Base-by-base conservation (phyloP, 2,797 vertebrate species). In the Odontamblyopus rebecca region DNA sequence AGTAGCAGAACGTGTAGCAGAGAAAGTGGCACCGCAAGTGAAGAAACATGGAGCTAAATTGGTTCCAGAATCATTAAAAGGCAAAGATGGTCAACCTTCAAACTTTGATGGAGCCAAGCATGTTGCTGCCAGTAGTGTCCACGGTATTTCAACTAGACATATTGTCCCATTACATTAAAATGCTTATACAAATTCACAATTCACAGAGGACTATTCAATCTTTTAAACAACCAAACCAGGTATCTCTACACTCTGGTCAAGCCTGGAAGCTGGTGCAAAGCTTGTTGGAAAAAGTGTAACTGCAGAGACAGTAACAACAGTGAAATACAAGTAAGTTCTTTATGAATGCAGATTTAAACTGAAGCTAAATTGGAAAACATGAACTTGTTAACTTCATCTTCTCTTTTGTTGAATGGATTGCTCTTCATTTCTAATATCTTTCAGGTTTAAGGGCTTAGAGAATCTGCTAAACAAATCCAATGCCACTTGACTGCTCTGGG, bases 11-110 rank as follows among this genome's bases (percentile, higher is more conserved):
- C 95, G 89, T 72, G 93, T 98, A 0, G 96, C 95, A 63, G 96
- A 92, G 74, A 97, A 98, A 84, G 76, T 98, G 59, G 95, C 95
- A 7, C 97, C 97, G 2, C 97, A 98, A 0, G 93, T 98, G 70
- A 98, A 98, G 92, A 98, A 97, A 75, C 96, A 99, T 0, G 95
- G 97, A 11, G 90, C 94, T 76, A 99, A 97, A 84, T 92, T 99
- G 68, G 90, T 99, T 79, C 97, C 97, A 53, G 96, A 98, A 75
- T 95, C 96, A 35, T 77, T 98, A 83, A 98, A 93, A 77, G 94
- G 90, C 82, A 95, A 95, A 89, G 94, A 96, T 32, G 95, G 96
- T 15, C 92, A 87, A 0, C 41, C 88, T 68, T 96, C 97, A 56
- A 92, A 94, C 48, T 72, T 97, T 69, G 94, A 96, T 48, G 96